Base-by-base conservation (phyloP, 2,888 invertebrate species). In the Xanthia icteritia region DNA sequence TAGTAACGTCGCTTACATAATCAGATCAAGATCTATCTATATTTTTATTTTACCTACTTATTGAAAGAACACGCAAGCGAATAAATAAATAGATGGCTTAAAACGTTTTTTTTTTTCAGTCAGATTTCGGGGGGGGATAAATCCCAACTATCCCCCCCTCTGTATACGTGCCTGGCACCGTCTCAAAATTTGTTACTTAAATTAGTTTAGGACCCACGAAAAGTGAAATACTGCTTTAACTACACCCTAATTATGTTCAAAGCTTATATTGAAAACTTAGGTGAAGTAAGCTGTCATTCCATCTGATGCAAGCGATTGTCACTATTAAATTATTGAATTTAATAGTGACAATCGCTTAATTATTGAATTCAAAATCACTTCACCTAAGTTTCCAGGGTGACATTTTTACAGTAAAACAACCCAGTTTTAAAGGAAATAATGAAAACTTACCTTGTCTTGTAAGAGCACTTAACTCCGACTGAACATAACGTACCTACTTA, bases 361-460 rank as follows among this genome's bases (percentile, higher is more conserved):
- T 58, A 5, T n/a, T n/a, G n/a, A n/a, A n/a, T n/a, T n/a, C n/a
- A 27, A 27, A 3, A 17, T 27, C 27, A 27, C 27, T 58, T 17
- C 58, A 58, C 58, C 27, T 15, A 8, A 8, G 17, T 31, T 31
- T 31, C 8, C 31, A 58, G 3, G 27, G 27, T 27, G 17, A 31
- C 9, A 31, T 31, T 31, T 31, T 60, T 1, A 31, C 9, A 60
- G 31, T 9, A 31, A 60, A 60, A 20, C 60, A 31, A 4, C 20
- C 23, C 6, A 58, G 17, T 48, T 39, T 23, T 9, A 11, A 45
- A 75, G 1, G 39, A 73, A 74, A 36, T 60, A 54, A 54, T 23
- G 5, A 45, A 36, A 64, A 79, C 70, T 74, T 79, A 87, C 87
- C 80, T 78, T 79, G 79, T 73, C 69, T 76, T 74, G n/a, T 75